Conservation (phyloP, 2,113 vertebrate species). For the Polyodon spathula region DNA sequence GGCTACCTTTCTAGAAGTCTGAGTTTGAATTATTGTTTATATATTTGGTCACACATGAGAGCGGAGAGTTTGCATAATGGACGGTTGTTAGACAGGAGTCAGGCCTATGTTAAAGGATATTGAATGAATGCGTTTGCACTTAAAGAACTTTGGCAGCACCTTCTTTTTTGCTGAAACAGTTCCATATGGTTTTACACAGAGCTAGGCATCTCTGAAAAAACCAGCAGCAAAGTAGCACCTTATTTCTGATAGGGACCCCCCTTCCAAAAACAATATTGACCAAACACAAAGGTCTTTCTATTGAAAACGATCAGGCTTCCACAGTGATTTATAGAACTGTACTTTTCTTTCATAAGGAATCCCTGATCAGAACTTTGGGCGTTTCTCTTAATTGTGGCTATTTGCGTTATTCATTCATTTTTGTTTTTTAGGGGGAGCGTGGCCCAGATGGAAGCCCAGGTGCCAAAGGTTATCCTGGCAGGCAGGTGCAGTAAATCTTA, state of each 20-base stretch:
- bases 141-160: conserved; percentile 49
- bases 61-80: neutral
- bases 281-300: conserved; percentile 33
- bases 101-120: conserved; percentile 60
- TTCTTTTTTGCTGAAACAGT: conserved; percentile 53
- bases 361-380: no score
- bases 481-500: conserved; percentile 99
- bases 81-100: neutral
- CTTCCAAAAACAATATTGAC: conserved; percentile 16
- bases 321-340: no score
- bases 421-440: conserved; percentile 63
- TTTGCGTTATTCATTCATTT: conserved; percentile 5
- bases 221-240: conserved; percentile 16
- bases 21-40: neutral
- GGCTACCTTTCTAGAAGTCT: neutral
- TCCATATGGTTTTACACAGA: conserved; percentile 48
- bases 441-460: conserved; percentile 85
- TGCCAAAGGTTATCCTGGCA: conserved; percentile 99
- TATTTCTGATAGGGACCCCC: conserved; percentile 15
- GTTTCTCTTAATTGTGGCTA: neutral
- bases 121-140: conserved; percentile 48
- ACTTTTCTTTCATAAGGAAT: neutral
- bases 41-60: neutral
- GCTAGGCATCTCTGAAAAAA: conserved; percentile 8
- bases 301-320: conserved; percentile 9